Percentiles rank a stretch among this genome's conserved stretches.
Evolutionary conservation across 2,888 invertebrate genomes (phyloP).

Genomic region (Megaustenia siamemsis): DNA sequence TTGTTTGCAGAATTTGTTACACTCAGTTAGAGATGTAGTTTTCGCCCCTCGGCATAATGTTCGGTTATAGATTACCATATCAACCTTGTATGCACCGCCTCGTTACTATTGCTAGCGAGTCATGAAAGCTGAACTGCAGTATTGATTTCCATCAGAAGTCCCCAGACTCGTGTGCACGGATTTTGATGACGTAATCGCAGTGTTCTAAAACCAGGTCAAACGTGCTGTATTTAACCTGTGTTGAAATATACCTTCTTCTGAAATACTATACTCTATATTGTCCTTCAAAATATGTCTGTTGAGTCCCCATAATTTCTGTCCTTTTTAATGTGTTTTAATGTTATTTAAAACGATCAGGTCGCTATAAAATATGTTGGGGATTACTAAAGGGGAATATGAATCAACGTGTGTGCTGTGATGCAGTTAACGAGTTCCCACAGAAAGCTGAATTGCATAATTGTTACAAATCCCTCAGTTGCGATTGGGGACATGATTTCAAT

Average conservation of each 20-base stretch:
- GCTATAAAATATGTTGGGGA: not conserved
- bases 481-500: too few relatives aligned
- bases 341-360: too few relatives aligned
- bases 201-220: not conserved
- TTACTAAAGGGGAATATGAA: not conserved
- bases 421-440: too few relatives aligned
- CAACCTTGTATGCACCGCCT: not conserved
- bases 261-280: too few relatives aligned
- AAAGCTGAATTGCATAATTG: too few relatives aligned
- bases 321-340: too few relatives aligned
- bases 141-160: not conserved
- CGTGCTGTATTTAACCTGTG: not conserved
- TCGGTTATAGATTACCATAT: not conserved
- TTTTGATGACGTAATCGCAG: conserved; percentile 24
- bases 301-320: too few relatives aligned
- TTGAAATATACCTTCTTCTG: too few relatives aligned
- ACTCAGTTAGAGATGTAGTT: not conserved
- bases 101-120: not conserved
- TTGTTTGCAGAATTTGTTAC: not conserved
- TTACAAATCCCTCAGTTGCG: too few relatives aligned
- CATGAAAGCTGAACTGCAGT: conserved; percentile 4
- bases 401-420: too few relatives aligned
- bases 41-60: not conserved
- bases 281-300: too few relatives aligned
- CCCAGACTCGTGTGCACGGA: not conserved